A percentile compares a stretch with the other conserved stretches of the same genome.
phyloP scores from a whole-genome alignment of 2,797 vertebrate genomes.

The Eremophila alpestris region DNA sequence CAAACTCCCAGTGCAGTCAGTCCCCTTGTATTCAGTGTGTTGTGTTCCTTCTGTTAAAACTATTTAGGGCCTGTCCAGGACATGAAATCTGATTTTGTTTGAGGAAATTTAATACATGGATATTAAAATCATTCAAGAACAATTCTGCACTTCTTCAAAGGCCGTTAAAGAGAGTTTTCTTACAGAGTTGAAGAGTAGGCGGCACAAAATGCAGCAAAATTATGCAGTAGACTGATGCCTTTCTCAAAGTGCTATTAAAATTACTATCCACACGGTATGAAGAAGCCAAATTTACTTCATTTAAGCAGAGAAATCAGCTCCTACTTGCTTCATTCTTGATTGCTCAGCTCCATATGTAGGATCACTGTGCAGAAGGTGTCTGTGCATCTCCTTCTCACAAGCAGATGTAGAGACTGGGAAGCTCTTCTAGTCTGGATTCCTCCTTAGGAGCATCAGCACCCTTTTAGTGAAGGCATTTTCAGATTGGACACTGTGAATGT shows the following conservation, averaged over 20 bases:
- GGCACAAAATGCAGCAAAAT: neutral
- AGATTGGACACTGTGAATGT: neutral
- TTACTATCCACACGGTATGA: neutral
- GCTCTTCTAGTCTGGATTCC: neutral
- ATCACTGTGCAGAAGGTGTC: neutral
- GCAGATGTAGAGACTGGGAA: neutral
- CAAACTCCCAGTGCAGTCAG: neutral
- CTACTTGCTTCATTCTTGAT: neutral
- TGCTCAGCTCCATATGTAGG: neutral
- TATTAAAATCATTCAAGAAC: neutral
- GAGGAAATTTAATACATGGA: neutral
- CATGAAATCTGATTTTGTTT: neutral
- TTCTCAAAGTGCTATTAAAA: conserved; percentile 15
- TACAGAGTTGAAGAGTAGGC: neutral
- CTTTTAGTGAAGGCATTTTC: neutral
- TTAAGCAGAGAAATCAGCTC: neutral
- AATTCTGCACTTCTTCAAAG: neutral
- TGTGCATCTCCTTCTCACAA: neutral
- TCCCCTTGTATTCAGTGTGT: neutral
- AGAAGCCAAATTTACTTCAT: neutral
- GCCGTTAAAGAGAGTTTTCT: neutral
- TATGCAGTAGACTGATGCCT: neutral
- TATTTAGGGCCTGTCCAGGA: neutral
- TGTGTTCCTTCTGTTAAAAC: neutral
- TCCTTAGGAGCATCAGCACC: neutral